Evolutionary conservation across 2,113 vertebrate species (phyloP), one percentile per base, ranked within the genome.

Genomic region (Phyllopteryx taeniolatus): DNA sequence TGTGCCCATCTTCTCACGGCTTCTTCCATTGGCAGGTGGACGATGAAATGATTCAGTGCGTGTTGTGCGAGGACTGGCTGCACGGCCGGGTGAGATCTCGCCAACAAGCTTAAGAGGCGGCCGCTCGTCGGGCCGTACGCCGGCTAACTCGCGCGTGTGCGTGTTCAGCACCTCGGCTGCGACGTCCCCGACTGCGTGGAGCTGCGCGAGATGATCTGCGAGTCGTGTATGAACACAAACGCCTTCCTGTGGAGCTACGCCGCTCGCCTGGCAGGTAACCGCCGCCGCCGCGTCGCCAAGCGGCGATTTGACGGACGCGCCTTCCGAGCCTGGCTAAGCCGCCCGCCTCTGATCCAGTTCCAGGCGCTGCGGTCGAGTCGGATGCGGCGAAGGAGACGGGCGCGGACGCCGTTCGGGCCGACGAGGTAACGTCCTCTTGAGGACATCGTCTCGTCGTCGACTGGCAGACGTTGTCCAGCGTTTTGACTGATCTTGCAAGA

Each of bases 21-120:
- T 47, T 31, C 20, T 54, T 22, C 4, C 35, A 39, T 94, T 90
- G 88, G 77, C 94, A 78, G 90, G 89, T 83, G 74, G 88, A 90
- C 62, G 98, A 99, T 82, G 96, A 98, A 92, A 99, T 99, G 98
- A 98, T 99, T 82, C 98, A 99, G 4, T 99, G 98, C 87, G 89
- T 98, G 62, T 92, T 96, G 63, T 99, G 98, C 91, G 98, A 99
- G 90, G 98, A 99, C 84, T 99, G 98, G 98, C 95, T 98, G 79
- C 98, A 99, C 39, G 96, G 95, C 83, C 93, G 96, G 94, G 98
- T 99, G 91, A 95, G 96, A 71, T 67, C 57, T 31, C n/a, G 19
- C n/a, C 6, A 2, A 10, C 14, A 27, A 0, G 17, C 35, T 56
- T 56, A 22, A 3, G 17, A 22, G 35, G 6, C 35, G 35, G 4